These are phyloP conservation scores for Neomorphus geoffroyi DNA, from an alignment of 2,797 vertebrate species.

Conservation along the genomic window DNA sequence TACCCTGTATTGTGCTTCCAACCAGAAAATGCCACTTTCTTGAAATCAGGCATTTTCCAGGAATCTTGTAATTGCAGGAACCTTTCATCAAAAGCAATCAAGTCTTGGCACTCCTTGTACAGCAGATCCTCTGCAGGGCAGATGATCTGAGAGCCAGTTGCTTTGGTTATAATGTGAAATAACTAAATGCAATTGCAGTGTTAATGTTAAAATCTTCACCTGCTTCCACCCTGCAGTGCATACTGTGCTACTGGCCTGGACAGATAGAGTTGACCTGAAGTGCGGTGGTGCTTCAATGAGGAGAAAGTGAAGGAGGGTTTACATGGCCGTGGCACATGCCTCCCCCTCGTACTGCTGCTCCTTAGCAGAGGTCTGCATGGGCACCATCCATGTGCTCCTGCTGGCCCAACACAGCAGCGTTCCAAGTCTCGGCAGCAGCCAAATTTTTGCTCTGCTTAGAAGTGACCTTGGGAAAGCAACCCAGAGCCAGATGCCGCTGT, in stretches of 20 bases:
- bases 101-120: not conserved
- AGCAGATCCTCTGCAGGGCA: not conserved
- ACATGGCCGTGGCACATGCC: fast-evolving
- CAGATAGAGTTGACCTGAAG: not conserved
- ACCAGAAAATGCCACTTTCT: not conserved
- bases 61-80: not conserved
- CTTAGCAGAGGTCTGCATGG: not conserved
- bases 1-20: not conserved
- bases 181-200: not conserved
- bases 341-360: fast-evolving
- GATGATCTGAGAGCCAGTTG: not conserved
- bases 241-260: not conserved
- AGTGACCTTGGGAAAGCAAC: constrained; percentile 36
- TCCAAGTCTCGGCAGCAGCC: not conserved
- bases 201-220: not conserved
- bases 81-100: not conserved
- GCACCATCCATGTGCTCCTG: fast-evolving
- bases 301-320: not conserved
- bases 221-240: not conserved
- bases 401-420: fast-evolving
- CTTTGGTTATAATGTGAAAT: not conserved
- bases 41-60: constrained; percentile 29
- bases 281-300: not conserved
- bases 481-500: not conserved
- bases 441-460: not conserved